A percentile compares a stretch with the other conserved stretches of the same genome.
These are phyloP conservation scores for Helicolenus hilgendorfi DNA, from an alignment of 2,797 vertebrate genomes.

Conservation along the genomic window DNA sequence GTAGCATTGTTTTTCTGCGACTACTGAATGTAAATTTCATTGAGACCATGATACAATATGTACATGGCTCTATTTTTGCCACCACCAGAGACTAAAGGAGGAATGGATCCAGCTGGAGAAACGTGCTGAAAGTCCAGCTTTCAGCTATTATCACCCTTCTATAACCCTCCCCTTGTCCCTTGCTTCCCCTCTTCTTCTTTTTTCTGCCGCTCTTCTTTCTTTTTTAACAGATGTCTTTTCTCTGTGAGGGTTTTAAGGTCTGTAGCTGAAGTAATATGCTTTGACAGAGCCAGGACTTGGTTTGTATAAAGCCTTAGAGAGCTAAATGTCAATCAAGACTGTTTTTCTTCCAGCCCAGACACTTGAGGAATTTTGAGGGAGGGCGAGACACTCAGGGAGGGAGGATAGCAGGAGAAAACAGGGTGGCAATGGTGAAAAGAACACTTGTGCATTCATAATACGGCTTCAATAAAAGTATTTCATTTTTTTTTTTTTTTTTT, in stretches of 20 bases:
- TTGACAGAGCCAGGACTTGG: constrained; percentile 77
- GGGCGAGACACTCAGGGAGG: constrained; percentile 69
- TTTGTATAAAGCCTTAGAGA: constrained; percentile 84
- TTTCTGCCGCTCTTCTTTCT: constrained; percentile 45
- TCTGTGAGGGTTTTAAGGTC: constrained; percentile 77
- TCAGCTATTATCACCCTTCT: constrained; percentile 78
- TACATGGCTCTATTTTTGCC: constrained; percentile 45
- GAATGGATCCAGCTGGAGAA: constrained; percentile 71
- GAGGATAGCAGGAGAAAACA: constrained; percentile 61
- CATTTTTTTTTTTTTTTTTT: neutral
- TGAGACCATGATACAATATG: constrained; percentile 14
- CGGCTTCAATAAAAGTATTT: constrained; percentile 1
- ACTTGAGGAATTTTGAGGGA: constrained; percentile 86
- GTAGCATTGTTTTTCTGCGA: constrained; percentile 24
- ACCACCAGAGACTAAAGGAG: constrained; percentile 45
- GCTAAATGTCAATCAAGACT: constrained; percentile 88
- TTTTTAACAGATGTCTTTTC: constrained; percentile 82
- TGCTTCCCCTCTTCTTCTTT: constrained; percentile 36
- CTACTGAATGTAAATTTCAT: constrained; percentile 27
- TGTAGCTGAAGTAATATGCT: constrained; percentile 86
- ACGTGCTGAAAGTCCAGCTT: constrained; percentile 75
- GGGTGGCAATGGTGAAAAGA: constrained; percentile 42
- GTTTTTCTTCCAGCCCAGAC: constrained; percentile 85
- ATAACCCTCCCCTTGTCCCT: constrained; percentile 64
- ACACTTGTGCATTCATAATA: constrained; percentile 36